Evolutionary conservation across 2,113 vertebrate genomes (phyloP).

Genomic region (Kryptolebias marmoratus): DNA sequence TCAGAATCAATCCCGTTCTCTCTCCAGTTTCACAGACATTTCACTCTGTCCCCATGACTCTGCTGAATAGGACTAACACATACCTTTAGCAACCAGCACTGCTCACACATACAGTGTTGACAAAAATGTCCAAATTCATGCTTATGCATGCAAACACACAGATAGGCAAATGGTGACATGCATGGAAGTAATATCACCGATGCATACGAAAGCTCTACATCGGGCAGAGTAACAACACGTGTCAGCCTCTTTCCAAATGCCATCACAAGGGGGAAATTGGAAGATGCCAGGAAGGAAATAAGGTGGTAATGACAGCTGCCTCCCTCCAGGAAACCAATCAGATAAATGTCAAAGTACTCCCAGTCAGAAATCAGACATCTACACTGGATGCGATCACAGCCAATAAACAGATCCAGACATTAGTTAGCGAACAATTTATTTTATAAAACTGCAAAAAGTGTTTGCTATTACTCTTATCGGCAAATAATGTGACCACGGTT

Average conservation of each 20-base stretch:
- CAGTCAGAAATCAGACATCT: conserved; percentile 15
- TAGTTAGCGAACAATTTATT: not conserved
- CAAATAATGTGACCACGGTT: not conserved
- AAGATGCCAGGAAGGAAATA: conserved; percentile 24
- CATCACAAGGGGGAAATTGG: conserved; percentile 22
- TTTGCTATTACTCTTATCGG: not conserved
- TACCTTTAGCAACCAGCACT: conserved; percentile 17
- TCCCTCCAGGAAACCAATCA: conserved; percentile 13
- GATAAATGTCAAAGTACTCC: conserved; percentile 12
- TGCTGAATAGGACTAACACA: conserved; percentile 27
- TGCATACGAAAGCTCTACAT: not conserved
- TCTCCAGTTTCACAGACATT: conserved; percentile 36
- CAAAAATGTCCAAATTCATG: conserved; percentile 22
- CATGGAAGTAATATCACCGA: not conserved
- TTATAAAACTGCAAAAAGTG: not conserved
- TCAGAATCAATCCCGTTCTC: conserved; percentile 68
- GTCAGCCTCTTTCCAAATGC: conserved; percentile 8
- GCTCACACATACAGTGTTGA: not conserved
- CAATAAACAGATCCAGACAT: not conserved
- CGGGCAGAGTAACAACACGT: not conserved
- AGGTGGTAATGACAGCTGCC: conserved; percentile 20
- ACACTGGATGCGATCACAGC: not conserved
- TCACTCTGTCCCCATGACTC: conserved; percentile 30
- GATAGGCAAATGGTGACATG: not conserved
- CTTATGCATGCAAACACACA: conserved; percentile 4